Evolutionary conservation across 2,888 invertebrate species (phyloP).

Genomic region (Mythimna pallens): DNA sequence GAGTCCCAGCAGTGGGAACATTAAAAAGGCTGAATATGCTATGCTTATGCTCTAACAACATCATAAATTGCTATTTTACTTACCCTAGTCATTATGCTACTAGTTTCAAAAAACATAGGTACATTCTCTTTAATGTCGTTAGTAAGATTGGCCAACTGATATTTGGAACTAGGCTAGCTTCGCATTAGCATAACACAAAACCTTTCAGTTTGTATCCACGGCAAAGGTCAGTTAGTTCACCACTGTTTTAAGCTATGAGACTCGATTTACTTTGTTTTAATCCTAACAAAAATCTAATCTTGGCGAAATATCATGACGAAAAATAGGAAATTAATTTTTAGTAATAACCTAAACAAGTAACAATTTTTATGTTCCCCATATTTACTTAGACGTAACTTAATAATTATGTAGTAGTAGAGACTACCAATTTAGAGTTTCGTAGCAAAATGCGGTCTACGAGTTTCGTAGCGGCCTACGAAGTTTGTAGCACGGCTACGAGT

Average conservation of each 20-base stretch:
- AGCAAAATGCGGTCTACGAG: conserved; percentile 19
- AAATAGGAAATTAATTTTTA: conserved; percentile 5
- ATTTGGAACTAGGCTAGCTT: conserved; percentile 53
- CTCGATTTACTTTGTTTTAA: conserved; percentile 15
- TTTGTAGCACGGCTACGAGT: conserved; percentile 46
- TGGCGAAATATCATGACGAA: conserved; percentile 3
- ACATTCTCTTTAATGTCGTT: conserved; percentile 27
- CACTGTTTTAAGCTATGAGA: conserved; percentile 12
- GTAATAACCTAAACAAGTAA: conserved; percentile 5
- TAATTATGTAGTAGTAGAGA: not conserved
- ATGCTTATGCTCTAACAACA: not conserved
- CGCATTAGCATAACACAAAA: conserved; percentile 53
- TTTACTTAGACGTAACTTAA: conserved; percentile 9
- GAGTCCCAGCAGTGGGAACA: no score
- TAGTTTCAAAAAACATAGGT: conserved; percentile 14
- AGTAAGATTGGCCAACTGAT: conserved; percentile 54
- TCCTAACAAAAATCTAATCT: conserved; percentile 24
- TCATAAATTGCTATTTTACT: not conserved
- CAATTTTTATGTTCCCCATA: not conserved
- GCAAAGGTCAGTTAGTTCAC: conserved; percentile 39
- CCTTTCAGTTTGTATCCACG: conserved; percentile 37
- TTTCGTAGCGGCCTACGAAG: conserved; percentile 41
- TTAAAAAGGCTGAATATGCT: no score
- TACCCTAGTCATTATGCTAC: conserved; percentile 4
- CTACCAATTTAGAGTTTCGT: conserved; percentile 7